Evolutionary conservation across 2,888 invertebrate species (phyloP).

Genomic region (Drosophila macrospina): DNA sequence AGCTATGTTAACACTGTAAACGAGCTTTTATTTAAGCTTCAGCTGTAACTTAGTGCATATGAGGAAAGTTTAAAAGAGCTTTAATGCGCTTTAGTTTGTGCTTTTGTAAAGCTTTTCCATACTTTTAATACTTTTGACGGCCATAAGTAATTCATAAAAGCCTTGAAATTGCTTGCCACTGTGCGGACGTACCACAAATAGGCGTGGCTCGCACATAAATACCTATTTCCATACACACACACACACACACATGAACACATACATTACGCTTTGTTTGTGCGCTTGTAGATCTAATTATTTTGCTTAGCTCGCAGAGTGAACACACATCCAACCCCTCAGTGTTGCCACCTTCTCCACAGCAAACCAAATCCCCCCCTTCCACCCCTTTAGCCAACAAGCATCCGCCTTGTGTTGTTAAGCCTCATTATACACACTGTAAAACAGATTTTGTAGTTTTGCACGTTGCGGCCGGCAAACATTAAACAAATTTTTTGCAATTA

Average conservation of each 20-base stretch:
- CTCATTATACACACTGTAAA: slow-evolving; percentile 34
- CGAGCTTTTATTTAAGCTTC: no score
- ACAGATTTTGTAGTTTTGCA: slow-evolving; percentile 32
- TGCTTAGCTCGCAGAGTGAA: slow-evolving; percentile 14
- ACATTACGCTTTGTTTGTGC: slow-evolving; percentile 13
- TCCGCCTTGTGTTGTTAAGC: slow-evolving; percentile 1
- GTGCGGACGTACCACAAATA: slow-evolving; percentile 8
- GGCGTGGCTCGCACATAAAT: slow-evolving; percentile 21
- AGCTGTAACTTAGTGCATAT: no score
- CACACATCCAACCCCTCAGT: not conserved
- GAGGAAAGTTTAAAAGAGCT: no score
- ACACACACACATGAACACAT: slow-evolving; percentile 2
- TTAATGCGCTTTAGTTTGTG: no score
- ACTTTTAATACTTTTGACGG: not conserved
- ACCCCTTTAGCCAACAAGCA: not conserved
- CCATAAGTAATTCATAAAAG: no score
- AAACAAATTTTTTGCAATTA: slow-evolving; percentile 49
- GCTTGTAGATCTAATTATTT: slow-evolving; percentile 38
- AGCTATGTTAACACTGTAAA: no score
- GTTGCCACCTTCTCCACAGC: not conserved
- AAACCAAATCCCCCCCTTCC: not conserved
- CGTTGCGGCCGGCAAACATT: slow-evolving; percentile 32
- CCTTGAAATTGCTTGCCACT: slow-evolving; percentile 5
- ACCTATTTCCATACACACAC: slow-evolving; percentile 7
- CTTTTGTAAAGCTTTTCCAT: no score